Evolutionary conservation across 1,140 invertebrate species (phyloP).

Genomic region (Drosophila sp.): DNA sequence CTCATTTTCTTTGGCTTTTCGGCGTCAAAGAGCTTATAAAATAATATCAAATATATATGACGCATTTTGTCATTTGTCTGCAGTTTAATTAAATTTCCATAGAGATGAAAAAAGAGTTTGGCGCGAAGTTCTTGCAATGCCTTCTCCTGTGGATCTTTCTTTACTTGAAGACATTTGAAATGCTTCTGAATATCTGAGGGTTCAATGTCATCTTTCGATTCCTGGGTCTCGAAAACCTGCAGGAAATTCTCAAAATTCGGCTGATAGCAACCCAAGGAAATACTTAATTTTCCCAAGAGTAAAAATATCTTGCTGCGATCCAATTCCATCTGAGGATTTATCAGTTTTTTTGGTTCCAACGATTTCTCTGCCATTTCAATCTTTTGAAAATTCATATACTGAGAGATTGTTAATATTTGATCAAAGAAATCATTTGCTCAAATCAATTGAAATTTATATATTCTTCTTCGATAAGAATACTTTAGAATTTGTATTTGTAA

Average conservation of each 20-base stretch:
- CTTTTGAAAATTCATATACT: background rate
- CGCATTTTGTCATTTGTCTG: conserved; percentile 10
- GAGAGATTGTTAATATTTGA: background rate
- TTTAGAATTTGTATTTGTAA: conserved; percentile 6
- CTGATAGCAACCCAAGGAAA: conserved; percentile 1
- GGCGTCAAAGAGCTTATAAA: conserved; percentile 30
- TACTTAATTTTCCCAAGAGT: background rate
- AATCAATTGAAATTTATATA: background rate
- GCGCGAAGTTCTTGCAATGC: background rate
- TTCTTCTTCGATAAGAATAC: background rate
- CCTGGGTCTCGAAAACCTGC: background rate
- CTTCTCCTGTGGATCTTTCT: background rate
- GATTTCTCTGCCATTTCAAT: background rate
- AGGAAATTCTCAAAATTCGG: background rate
- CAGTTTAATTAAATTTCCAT: conserved; percentile 21
- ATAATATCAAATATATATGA: conserved; percentile 12
- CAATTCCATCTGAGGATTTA: background rate
- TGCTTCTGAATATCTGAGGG: background rate
- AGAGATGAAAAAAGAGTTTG: conserved; percentile 42
- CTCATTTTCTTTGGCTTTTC: background rate
- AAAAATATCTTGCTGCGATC: background rate
- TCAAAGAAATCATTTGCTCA: background rate
- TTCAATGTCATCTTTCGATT: background rate
- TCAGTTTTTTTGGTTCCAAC: background rate
- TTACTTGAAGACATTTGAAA: background rate